Evolutionary conservation across 2,888 invertebrate species (phyloP), one percentile per base, ranked within the genome.

Genomic region (Chloromyia formosa): DNA sequence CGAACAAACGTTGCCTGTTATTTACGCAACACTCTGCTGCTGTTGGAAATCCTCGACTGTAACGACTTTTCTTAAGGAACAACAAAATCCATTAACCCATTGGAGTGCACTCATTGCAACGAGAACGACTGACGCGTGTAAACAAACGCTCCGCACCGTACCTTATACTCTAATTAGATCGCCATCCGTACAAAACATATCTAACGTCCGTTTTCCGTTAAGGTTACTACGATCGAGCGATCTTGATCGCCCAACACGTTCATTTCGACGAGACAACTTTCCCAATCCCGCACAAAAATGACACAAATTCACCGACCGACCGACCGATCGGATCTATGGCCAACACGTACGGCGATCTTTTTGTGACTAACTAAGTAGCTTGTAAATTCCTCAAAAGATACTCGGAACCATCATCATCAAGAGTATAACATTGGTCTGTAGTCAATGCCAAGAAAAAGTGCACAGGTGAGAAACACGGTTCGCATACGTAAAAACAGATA

Each of bases 331-430:
- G 40, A 71, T 56, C 56, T 56, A 40, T 71, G 71, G 72, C 58
- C 60, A 60, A 74, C 76, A 74, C 75, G 77, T 64, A 66, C 77
- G 74, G 60, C 77, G 77, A 75, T 75, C 77, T 74, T 77, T 75
- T 77, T 74, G 54, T 75, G 61, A 77, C 77, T 77, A 77, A 75
- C 77, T 74, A 74, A 54, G 58, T 61, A 60, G 73, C n/a, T 74
- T 54, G 60, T 66, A 53, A 66, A 77, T 77, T 75, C 74, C 64
- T 60, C 61, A 74, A 74, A 75, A 74, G 27, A 77, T 75, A 75
- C 75, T 35, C 27, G 27, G 27, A 35, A 35, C 27, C 27, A 7
- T 35, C 27, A 35, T 35, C 27, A 35, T 35, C 27, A 35, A 35
- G 3, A 35, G 27, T 7, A 35, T 35, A 35, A 35, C 27, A 35